Base-by-base conservation (phyloP, 2,113 vertebrate genomes). In the Tragelaphus scriptus region DNA sequence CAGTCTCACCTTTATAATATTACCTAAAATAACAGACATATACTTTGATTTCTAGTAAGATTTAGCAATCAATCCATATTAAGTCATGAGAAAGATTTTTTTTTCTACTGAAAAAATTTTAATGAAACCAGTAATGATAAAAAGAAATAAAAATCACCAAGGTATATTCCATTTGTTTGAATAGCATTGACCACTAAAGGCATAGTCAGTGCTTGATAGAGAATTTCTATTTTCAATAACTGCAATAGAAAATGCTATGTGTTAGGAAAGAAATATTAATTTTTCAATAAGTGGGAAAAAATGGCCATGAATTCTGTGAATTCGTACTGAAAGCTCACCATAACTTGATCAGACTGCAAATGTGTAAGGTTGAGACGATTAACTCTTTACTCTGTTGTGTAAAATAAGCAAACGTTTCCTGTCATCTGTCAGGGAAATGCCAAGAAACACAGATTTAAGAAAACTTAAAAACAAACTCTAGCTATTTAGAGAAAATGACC, bases 371-470 rank as follows among this genome's bases (percentile, higher is more conserved):
- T 85, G 77, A 82, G 53, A 90, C 68, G 53, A 85, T 95, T 85
- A 55, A 44, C 51, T 89, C 25, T 91, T 91, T 55, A 91, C 85
- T 77, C 86, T 95, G 10, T 90, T 95, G 85, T 56, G 26, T 93
- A 86, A 93, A 96, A 68, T 89, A 93, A 53, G 53, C 53, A 97
- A 86, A 85, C 92, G 90, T 91, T 49, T 86, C 58, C 71, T 82
- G 59, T 85, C 80, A 79, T 93, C 91, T 96, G 91, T 94, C 58
- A 82, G 61, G 90, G 58, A 95, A 97, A 98, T 96, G 88, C 81
- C 71, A 95, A 85, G 95, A 95, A 96, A 80, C 80, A 68, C 36
- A 94, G 65, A 82, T 85, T 96, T 85, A 25, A 92, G 88, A 85
- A 94, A 92, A 59, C 85, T 92, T 82, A 84, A 21, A 88, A 97